Evolutionary conservation across 1,140 invertebrate genomes (phyloP).

Genomic region (Venturia canescens): DNA sequence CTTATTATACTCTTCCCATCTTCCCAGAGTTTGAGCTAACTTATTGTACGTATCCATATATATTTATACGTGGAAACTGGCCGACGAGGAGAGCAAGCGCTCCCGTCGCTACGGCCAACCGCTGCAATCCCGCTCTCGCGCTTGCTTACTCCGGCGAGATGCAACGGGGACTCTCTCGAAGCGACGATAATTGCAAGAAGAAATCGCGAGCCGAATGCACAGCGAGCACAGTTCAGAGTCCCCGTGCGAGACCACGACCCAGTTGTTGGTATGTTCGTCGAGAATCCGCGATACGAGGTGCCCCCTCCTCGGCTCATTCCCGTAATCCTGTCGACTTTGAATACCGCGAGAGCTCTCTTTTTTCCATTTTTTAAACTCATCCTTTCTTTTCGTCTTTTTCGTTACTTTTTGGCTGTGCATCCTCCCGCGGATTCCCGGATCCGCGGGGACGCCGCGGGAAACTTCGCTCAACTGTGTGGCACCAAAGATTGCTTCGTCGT

Average conservation of each 20-base stretch:
- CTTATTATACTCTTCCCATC: constrained; percentile 1
- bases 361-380: background rate
- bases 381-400: background rate
- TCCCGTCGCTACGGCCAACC: background rate
- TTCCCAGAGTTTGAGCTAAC: background rate
- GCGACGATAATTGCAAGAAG: constrained; percentile 47
- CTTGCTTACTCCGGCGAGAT: constrained; percentile 7
- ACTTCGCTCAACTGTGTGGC: background rate
- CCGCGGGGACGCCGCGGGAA: background rate
- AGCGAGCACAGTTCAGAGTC: constrained; percentile 11
- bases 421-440: constrained; percentile 6
- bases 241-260: constrained; percentile 41
- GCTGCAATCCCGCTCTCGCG: background rate
- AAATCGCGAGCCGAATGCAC: constrained; percentile 46
- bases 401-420: background rate
- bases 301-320: background rate
- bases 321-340: constrained; percentile 17
- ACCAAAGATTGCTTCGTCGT: constrained; percentile 24
- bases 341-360: constrained; percentile 4
- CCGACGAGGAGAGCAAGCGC: constrained; percentile 13
- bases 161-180: constrained; percentile 17
- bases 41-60: background rate
- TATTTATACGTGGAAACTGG: background rate
- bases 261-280: constrained; percentile 41
- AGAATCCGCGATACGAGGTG: constrained; percentile 21